Evolutionary conservation across 2,888 invertebrate genomes (phyloP).

Genomic region (Plusia festucae): DNA sequence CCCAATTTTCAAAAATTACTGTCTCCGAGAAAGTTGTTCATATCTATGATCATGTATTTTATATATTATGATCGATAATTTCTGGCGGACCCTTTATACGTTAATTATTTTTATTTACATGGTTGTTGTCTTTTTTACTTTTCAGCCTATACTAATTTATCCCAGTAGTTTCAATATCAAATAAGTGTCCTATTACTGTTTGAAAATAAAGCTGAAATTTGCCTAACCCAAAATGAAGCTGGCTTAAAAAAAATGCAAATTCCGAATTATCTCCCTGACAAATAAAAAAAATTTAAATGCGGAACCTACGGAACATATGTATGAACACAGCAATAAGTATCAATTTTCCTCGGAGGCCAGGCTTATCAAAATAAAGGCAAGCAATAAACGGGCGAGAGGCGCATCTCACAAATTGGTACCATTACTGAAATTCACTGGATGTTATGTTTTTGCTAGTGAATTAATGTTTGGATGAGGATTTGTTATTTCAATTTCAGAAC

Average conservation of each 20-base stretch:
- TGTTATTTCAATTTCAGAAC: background rate
- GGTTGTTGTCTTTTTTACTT: background rate
- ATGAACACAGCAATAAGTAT: constrained; percentile 45
- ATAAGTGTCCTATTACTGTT: background rate
- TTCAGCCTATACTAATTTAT: background rate
- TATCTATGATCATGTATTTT: too few relatives aligned
- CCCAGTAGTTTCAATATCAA: background rate
- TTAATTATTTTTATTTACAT: background rate
- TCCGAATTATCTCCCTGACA: background rate
- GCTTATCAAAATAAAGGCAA: constrained; percentile 59
- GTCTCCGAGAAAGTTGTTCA: too few relatives aligned
- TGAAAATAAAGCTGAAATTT: background rate
- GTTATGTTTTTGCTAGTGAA: constrained; percentile 46
- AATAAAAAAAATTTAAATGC: constrained; percentile 2
- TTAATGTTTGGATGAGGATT: constrained; percentile 35
- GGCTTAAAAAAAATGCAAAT: background rate
- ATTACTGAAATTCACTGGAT: constrained; percentile 51
- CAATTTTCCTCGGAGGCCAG: constrained; percentile 42
- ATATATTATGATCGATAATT: too few relatives aligned
- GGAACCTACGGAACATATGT: constrained; percentile 10
- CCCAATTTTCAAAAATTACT: too few relatives aligned
- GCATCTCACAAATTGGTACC: constrained; percentile 55
- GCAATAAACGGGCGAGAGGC: constrained; percentile 49
- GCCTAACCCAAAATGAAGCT: background rate
- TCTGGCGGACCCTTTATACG: too few relatives aligned